Base-by-base conservation (phyloP, 2,113 vertebrate species). In the Calyptomena viridis region DNA sequence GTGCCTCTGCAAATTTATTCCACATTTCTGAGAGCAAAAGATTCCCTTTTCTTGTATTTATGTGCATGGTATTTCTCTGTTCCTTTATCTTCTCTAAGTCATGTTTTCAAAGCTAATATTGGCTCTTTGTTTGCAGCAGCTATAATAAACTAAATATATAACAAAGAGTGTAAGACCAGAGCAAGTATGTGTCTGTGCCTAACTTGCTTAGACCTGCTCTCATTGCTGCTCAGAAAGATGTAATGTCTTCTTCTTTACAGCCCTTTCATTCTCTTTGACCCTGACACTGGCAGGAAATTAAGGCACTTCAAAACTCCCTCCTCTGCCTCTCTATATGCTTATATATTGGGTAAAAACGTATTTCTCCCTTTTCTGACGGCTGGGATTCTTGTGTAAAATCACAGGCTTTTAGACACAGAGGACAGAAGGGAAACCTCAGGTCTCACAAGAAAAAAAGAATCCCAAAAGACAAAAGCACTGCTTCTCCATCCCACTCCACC, bases 1-100 rank as follows among this genome's bases (percentile, higher is more conserved):
- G 46, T 84, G 81, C 82, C 89, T 84, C 82, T 67, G 85, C 77
- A 80, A 94, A 92, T 94, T 87, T 63, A 94, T 84, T 80, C 86
- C 89, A 42, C n/a, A 58, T 94, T 94, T 75, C 67, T 60, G 40
- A 89, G 30, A 75, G 72, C 76, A 71, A 79, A 56, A 56, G 75
- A 79, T 89, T 89, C 92, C 40, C 72, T 89, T 56, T 78, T 66
- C 82, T 94, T 23, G 24, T 84, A 80, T 90, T 92, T 84, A 84
- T 72, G n/a, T 94, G 77, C 47, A 22, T 20, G 90, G 44, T 90
- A 87, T 79, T 92, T 66, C 85, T 86, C 56, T 14, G 25, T 87
- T 83, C 21, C 77, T 76, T 90, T 76, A 39, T 94, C 77, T 87
- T 80, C 37, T 18, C 14, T 46, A 85, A 85, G 52, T 72, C 67